These are phyloP conservation scores for Fragum whitleyi DNA, from an alignment of 2,888 invertebrate genomes.

Conservation along the genomic window DNA sequence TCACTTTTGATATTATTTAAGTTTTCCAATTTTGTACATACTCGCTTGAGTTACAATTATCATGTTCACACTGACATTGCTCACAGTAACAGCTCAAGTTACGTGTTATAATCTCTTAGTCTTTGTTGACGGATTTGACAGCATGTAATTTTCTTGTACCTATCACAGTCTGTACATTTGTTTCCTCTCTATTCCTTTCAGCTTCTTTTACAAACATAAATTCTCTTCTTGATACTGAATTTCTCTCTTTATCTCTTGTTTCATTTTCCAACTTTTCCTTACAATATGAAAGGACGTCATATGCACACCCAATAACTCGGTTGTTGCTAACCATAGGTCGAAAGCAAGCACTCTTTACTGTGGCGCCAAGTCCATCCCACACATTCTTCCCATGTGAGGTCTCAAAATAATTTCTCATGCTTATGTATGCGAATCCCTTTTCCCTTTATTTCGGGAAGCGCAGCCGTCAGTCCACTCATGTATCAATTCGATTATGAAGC, in stretches of 20 bases:
- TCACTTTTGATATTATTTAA: constrained; percentile 25
- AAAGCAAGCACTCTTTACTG: constrained; percentile 57
- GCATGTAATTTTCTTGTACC: too few relatives aligned
- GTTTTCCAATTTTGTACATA: too few relatives aligned
- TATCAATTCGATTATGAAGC: constrained; percentile 35
- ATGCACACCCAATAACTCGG: constrained; percentile 52
- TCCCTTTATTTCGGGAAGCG: constrained; percentile 54
- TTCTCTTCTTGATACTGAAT: constrained; percentile 35
- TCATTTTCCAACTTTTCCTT: constrained; percentile 37
- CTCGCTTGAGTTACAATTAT: too few relatives aligned
- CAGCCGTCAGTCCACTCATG: constrained; percentile 63
- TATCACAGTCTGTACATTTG: too few relatives aligned
- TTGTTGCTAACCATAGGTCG: constrained; percentile 51
- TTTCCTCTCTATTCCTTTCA: too few relatives aligned
- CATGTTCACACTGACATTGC: too few relatives aligned
- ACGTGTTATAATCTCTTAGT: too few relatives aligned
- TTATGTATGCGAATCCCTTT: constrained; percentile 59
- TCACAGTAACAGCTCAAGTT: too few relatives aligned
- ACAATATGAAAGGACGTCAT: constrained; percentile 52
- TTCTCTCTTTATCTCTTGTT: constrained; percentile 26
- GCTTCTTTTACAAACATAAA: constrained; percentile 52
- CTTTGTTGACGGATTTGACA: too few relatives aligned
- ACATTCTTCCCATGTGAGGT: constrained; percentile 65
- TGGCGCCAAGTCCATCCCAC: constrained; percentile 62
- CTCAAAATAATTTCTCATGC: constrained; percentile 57